Evolutionary conservation across 2,797 vertebrate genomes (phyloP).

Genomic region (Pangasius sanitwongsei): DNA sequence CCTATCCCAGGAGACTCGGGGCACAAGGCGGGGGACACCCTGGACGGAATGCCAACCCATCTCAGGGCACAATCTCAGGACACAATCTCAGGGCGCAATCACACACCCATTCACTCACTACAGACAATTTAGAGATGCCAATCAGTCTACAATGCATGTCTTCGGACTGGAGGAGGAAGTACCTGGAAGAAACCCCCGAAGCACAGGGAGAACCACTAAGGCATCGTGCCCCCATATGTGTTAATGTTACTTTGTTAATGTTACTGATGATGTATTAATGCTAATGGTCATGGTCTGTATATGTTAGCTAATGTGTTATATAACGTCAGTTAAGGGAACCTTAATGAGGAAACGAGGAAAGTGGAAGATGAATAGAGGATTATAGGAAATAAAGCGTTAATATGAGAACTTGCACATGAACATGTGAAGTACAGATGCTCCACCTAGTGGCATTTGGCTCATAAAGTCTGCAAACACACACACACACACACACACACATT

Average conservation of each 20-base stretch:
- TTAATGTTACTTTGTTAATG: neutral
- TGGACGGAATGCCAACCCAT: too few relatives aligned
- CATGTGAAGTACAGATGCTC: neutral
- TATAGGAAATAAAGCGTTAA: neutral
- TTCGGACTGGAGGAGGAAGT: too few relatives aligned
- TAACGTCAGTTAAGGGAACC: neutral
- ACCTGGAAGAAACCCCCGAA: too few relatives aligned
- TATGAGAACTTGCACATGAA: neutral
- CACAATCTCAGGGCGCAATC: too few relatives aligned
- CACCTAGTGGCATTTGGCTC: slow-evolving; percentile 40
- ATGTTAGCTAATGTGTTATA: neutral
- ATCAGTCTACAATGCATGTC: too few relatives aligned
- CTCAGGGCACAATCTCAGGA: too few relatives aligned
- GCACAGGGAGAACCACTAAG: too few relatives aligned
- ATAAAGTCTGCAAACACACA: neutral
- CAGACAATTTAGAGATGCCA: too few relatives aligned
- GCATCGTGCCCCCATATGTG: too few relatives aligned
- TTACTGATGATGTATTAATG: neutral
- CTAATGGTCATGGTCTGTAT: neutral
- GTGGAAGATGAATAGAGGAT: neutral
- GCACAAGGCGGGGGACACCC: too few relatives aligned
- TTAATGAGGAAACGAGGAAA: neutral
- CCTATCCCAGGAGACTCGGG: too few relatives aligned
- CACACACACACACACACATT: neutral
- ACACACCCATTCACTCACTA: too few relatives aligned